phyloP scores from a whole-genome alignment of 2,113 vertebrate species.

The Centropus bengalensis region DNA sequence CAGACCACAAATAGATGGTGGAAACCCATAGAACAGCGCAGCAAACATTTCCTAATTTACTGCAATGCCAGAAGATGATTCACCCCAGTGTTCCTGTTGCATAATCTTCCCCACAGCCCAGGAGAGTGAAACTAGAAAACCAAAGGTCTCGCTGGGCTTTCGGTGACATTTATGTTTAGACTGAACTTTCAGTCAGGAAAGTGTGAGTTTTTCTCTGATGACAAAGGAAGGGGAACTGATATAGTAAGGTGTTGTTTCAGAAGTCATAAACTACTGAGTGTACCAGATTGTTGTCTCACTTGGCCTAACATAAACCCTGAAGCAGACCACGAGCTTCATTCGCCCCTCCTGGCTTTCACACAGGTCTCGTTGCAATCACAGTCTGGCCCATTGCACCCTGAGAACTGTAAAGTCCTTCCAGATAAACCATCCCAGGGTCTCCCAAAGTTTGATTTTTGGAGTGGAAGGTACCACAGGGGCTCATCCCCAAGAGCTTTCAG shows the following conservation, averaged over 20 bases:
- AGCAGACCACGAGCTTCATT: background rate
- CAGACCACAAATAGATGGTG: conserved; percentile 17
- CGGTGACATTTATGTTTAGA: conserved; percentile 68
- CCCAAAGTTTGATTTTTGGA: background rate
- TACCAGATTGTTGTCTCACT: background rate
- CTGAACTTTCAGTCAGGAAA: conserved; percentile 69
- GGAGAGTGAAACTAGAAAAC: conserved; percentile 58
- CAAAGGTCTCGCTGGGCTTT: conserved; percentile 60
- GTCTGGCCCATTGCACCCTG: background rate
- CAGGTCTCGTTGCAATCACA: background rate
- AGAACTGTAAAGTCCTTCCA: background rate
- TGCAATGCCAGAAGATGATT: conserved; percentile 60
- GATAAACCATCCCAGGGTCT: background rate
- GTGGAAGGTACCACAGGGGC: background rate
- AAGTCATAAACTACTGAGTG: conserved; percentile 12
- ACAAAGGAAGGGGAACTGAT: conserved; percentile 28
- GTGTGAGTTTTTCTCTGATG: conserved; percentile 59
- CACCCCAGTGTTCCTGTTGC: conserved; percentile 68
- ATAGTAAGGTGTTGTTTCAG: conserved; percentile 35
- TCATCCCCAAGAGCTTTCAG: background rate
- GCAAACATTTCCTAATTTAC: conserved; percentile 58
- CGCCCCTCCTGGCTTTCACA: background rate
- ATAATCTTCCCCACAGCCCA: conserved; percentile 57
- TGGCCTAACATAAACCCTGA: background rate
- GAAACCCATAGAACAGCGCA: background rate